Evolutionary conservation across 2,888 invertebrate genomes (phyloP), one percentile per base, ranked within the genome.

Genomic region (Myathropa florea): DNA sequence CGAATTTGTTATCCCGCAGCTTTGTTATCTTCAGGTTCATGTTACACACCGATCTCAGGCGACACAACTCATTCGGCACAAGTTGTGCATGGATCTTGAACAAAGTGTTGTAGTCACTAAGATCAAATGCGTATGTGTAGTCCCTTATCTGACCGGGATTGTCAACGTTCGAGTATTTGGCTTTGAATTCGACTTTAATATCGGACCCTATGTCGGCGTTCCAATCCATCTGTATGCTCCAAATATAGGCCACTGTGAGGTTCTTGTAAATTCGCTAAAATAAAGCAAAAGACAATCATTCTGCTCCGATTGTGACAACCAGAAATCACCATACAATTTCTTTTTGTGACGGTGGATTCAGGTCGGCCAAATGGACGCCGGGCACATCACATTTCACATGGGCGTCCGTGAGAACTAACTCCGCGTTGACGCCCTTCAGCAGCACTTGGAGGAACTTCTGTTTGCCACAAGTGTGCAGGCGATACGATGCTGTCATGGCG

Each of bases 21-120:
- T 95, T 94, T 88, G 95, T 95, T 60, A 97, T 95, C 88, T 94
- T 95, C 79, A 97, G 93, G 91, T 96, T 95, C 90, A 97, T 93
- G 92, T 96, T 96, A 92, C 98, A 98, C 91, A 98, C 96, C 88
- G 96, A 96, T 83, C 97, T 97, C 57, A 97, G 96, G 73, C 98
- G 95, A 91, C 98, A 98, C 90, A 97, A 96, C 91, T 98, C 98
- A 28, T 95, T 95, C 0, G 97, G 96, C 91, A 97, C 97, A 88
- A 98, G 77, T 75, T 92, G 92, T 2, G 93, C 92, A 64, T 93
- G 95, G 80, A 98, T 95, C 83, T 96, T 95, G 91, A 97, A 98
- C 89, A 98, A 93, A 4, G 98, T 98, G 93, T 96, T 96, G 90
- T 97, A 97, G 91, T 97, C 96, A 23, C 94, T 94, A 73, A 98